Base-by-base conservation (phyloP, 2,113 vertebrate species). In the Rhinopomastus cyanomelas region DNA sequence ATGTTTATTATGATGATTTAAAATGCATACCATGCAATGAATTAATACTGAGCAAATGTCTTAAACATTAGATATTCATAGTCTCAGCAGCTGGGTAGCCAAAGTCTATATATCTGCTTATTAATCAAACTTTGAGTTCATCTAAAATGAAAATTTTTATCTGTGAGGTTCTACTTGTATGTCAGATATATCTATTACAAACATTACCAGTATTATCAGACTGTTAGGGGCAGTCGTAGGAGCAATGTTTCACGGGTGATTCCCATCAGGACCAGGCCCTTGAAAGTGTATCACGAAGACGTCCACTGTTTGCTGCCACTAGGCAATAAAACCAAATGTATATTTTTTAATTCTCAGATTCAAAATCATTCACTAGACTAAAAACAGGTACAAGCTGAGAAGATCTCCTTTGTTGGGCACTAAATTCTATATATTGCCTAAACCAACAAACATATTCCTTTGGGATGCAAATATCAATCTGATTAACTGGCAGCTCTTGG, bases 381-480 rank as follows among this genome's bases (percentile, higher is more conserved):
- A 80, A 87, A 79, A 59, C 5, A 68, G 34, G 23, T 25, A 22
- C 22, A 68, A 82, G 23, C 52, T 67, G 49, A 78, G 55, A 77
- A 16, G n/a, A 86, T 87, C 79, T 62, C 61, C 67, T 86, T 37
- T 25, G 14, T 37, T 52, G 32, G 59, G 29, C 68, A 78, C 59
- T 77, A 85, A 91, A 89, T 19, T 29, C 68, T 71, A 53, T 14
- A 85, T 73, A 96, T 94, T 95, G 89, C 95, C 81, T 92, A 79
- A 88, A 89, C 37, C 67, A 94, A 15, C 29, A 68, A 62, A 69
- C 59, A 52, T 86, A 90, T 95, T 96, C 91, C 87, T 86, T 76
- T 85, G 83, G 77, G 87, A 92, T 94, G 94, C 95, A 95, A 96
- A 95, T 96, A 96, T 72, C 94, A 85, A 78, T 56, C 76, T 95